phyloP scores from a whole-genome alignment of 1,140 invertebrate species.

The Streblospio benedicti region DNA sequence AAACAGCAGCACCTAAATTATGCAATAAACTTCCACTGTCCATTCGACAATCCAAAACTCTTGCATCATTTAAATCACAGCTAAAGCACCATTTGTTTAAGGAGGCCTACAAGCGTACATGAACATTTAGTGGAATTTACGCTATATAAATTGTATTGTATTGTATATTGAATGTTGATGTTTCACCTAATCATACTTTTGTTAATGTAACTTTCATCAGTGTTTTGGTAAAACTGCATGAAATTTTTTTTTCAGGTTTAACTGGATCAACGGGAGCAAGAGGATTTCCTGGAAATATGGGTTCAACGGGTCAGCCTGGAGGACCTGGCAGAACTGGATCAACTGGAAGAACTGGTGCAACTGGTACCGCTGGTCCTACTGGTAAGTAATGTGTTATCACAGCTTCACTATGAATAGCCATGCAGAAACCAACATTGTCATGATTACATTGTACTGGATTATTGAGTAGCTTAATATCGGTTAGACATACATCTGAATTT shows the following conservation, averaged over 20 bases:
- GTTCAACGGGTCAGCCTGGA: conserved; percentile 6
- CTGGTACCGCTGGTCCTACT: conserved; percentile 9
- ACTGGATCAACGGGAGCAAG: conserved; percentile 12
- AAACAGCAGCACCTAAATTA: too few species aligned
- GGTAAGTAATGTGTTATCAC: too few species aligned
- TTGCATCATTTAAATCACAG: too few species aligned
- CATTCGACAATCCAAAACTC: too few species aligned
- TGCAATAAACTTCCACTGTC: too few species aligned
- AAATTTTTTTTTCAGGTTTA: conserved; percentile 6
- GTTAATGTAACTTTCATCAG: conserved; percentile 8
- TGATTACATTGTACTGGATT: conserved; percentile 15
- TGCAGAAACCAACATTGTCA: too few species aligned
- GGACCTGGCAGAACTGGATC: conserved; percentile 6
- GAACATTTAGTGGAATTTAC: conserved; percentile 1
- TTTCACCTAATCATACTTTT: conserved; percentile 4
- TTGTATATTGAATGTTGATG: neutral
- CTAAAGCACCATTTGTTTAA: conserved; percentile 5
- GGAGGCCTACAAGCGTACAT: neutral
- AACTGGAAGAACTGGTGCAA: conserved; percentile 10
- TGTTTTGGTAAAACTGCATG: conserved; percentile 7
- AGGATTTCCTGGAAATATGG: conserved; percentile 7
- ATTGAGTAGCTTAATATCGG: conserved; percentile 2
- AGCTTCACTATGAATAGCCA: too few species aligned
- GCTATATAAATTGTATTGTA: conserved; percentile 4
- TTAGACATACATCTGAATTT: too few species aligned